These are phyloP conservation scores for Scaptodrosophila latifasciaeformis DNA, from an alignment of 2,888 invertebrate species.

Conservation along the genomic window DNA sequence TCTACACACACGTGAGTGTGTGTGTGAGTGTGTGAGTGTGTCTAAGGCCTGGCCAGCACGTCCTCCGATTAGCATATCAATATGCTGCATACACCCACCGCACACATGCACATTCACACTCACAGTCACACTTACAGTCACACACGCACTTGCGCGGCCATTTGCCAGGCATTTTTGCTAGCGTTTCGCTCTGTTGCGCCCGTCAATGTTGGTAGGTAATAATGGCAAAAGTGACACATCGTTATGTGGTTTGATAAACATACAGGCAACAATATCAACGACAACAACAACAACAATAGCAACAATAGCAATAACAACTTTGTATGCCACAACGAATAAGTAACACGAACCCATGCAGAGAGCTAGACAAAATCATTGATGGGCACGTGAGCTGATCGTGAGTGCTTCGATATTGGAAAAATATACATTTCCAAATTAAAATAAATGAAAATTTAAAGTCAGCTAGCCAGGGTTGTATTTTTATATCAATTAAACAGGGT, in stretches of 20 bases:
- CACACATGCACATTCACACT: slow-evolving; percentile 11
- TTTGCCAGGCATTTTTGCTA: background rate
- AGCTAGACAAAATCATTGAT: slow-evolving; percentile 4
- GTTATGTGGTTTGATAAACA: slow-evolving; percentile 59
- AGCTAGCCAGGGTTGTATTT: too few relatives aligned
- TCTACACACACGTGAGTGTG: too few relatives aligned
- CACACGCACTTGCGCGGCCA: slow-evolving; percentile 15
- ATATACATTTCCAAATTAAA: too few relatives aligned
- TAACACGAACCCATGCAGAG: slow-evolving; percentile 3
- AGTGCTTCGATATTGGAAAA: too few relatives aligned
- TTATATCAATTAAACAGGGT: too few relatives aligned
- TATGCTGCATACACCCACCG: slow-evolving; percentile 33
- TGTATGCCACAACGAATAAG: slow-evolving; percentile 12
- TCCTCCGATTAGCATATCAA: slow-evolving; percentile 70
- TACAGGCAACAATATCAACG: slow-evolving; percentile 17
- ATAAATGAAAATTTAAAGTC: too few relatives aligned
- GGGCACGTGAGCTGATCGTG: too few relatives aligned
- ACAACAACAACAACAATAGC: background rate
- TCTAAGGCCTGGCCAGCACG: slow-evolving; percentile 40
- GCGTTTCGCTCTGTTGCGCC: slow-evolving; percentile 1
- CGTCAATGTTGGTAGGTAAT: slow-evolving; percentile 9
- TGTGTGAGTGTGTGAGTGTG: slow-evolving; percentile 23
- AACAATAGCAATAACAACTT: background rate
- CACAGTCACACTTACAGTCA: background rate
- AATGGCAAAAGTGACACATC: slow-evolving; percentile 52